These are phyloP conservation scores for Amblyraja radiata DNA, from an alignment of 2,797 vertebrate genomes.

Conservation along the genomic window DNA sequence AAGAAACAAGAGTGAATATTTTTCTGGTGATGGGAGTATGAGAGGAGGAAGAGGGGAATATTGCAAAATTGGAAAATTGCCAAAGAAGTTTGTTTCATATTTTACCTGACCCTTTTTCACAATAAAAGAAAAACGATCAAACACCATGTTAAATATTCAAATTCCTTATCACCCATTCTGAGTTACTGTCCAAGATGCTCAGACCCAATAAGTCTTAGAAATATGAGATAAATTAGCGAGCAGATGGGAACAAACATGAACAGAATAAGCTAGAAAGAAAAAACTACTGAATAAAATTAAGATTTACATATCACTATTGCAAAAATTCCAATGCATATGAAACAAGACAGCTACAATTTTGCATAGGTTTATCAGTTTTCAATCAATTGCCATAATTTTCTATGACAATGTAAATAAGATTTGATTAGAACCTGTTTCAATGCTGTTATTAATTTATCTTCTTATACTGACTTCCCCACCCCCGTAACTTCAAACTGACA, in stretches of 20 bases:
- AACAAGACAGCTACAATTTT: neutral
- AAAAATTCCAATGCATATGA: neutral
- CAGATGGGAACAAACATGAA: neutral
- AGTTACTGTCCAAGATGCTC: neutral
- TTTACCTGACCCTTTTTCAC: neutral
- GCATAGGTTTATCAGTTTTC: neutral
- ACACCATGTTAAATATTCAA: neutral
- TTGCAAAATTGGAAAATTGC: neutral
- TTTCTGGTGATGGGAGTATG: neutral
- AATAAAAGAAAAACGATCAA: neutral
- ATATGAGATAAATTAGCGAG: neutral
- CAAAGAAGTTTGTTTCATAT: neutral
- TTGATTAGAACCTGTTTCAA: neutral
- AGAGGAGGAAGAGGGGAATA: neutral
- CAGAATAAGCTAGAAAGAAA: neutral
- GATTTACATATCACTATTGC: neutral
- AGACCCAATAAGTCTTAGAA: neutral
- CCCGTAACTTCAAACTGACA: neutral
- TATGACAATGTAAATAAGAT: neutral
- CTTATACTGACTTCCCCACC: neutral
- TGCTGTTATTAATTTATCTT: neutral
- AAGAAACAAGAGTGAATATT: constrained; percentile 31
- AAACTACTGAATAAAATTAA: neutral
- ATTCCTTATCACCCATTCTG: neutral
- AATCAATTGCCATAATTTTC: neutral